phyloP scores from a whole-genome alignment of 1,140 invertebrate species.

The Camponotus pennsylvanicus region DNA sequence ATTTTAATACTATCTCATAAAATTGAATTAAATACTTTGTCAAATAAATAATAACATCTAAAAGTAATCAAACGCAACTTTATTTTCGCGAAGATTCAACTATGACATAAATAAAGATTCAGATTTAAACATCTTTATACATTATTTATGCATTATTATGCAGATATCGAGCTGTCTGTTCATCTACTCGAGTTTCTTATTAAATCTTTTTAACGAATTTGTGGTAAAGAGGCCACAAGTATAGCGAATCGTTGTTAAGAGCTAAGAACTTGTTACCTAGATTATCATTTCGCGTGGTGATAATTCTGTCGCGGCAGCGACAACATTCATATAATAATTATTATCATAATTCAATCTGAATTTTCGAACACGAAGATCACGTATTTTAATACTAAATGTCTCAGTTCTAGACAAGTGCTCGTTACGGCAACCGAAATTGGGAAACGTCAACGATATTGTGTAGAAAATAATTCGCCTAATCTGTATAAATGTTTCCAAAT shows the following conservation, averaged over 20 bases:
- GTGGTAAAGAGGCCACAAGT: not conserved
- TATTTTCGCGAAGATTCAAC: not conserved
- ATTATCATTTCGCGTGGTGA: slow-evolving; percentile 41
- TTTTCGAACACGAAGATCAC: slow-evolving; percentile 12
- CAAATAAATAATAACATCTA: not conserved
- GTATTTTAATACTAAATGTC: not conserved
- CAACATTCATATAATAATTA: not conserved
- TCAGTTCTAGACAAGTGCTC: not conserved
- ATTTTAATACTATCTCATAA: not conserved
- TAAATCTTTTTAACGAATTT: slow-evolving; percentile 25
- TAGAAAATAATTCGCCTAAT: not conserved
- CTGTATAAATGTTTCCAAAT: not conserved
- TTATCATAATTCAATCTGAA: slow-evolving; percentile 44
- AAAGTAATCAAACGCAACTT: not conserved
- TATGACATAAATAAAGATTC: not conserved
- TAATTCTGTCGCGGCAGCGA: slow-evolving; percentile 18
- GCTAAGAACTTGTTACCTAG: slow-evolving; percentile 17
- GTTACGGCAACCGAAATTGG: slow-evolving; percentile 23
- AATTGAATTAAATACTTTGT: not conserved
- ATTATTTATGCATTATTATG: not conserved
- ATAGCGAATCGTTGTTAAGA: not conserved
- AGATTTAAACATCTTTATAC: not conserved
- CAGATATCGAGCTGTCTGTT: not conserved
- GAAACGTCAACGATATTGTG: not conserved
- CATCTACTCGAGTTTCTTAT: slow-evolving; percentile 9